Conservation (phyloP, 2,888 invertebrate genomes). For the Drosophila testacea region DNA sequence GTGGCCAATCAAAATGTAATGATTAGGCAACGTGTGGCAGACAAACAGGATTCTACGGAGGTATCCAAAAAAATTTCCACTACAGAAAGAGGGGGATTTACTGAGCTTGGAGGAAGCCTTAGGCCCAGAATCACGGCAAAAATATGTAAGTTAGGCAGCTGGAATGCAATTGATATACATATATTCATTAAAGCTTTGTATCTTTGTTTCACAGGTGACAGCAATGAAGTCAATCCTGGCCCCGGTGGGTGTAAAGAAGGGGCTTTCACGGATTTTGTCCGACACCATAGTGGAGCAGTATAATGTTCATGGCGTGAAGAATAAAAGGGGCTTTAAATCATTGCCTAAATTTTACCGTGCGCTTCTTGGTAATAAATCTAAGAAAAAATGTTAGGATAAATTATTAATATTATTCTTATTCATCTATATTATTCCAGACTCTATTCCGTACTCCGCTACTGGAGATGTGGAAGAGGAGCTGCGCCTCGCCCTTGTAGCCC, state of each 20-base stretch:
- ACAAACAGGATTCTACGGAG: neutral
- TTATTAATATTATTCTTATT: neutral
- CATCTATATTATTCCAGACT: neutral
- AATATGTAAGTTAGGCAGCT: neutral
- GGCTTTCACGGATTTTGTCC: neutral
- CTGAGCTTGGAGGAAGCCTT: neutral
- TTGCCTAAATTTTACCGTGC: neutral
- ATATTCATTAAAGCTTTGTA: neutral
- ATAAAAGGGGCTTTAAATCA: neutral
- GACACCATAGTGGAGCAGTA: too few species aligned
- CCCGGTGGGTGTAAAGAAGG: neutral
- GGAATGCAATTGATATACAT: neutral
- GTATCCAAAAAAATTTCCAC: neutral
- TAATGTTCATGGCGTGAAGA: neutral
- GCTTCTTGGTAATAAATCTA: neutral
- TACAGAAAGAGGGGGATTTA: neutral
- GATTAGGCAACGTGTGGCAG: neutral
- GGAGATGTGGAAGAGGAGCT: constrained; percentile 1
- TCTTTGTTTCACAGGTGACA: neutral
- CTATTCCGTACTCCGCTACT: neutral
- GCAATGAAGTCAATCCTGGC: neutral
- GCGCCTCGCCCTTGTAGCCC: neutral
- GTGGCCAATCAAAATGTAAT: neutral
- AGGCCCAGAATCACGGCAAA: neutral
- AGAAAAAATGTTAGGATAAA: neutral